These are phyloP conservation scores for Pasiphila rectangulata DNA, from an alignment of 2,888 invertebrate genomes.

Conservation along the genomic window DNA sequence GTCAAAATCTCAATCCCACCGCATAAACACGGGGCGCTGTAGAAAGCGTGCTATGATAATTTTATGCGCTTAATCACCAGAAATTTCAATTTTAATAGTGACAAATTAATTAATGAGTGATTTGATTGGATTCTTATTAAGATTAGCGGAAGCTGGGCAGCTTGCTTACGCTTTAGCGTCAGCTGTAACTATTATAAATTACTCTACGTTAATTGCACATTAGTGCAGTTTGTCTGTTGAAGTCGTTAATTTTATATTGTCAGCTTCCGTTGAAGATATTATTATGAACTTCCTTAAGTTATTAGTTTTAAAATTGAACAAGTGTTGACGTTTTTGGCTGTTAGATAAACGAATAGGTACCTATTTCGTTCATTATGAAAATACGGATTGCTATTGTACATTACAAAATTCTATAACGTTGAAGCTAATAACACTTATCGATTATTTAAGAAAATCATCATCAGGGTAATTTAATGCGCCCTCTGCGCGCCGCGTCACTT, in stretches of 20 bases:
- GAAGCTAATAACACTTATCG: no score
- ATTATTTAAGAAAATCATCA: no score
- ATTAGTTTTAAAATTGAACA: no score
- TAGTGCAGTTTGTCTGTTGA: no score
- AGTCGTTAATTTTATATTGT: no score
- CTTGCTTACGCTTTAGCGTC: not conserved
- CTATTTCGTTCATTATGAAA: no score
- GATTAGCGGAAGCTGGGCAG: conserved; percentile 12
- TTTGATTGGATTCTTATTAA: conserved; percentile 42
- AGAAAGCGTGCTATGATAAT: conserved; percentile 27
- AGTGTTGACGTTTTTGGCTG: no score
- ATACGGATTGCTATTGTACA: no score
- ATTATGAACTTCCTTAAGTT: no score
- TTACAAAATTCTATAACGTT: not conserved
- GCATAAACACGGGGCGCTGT: conserved; percentile 12
- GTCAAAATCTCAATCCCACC: conserved; percentile 13
- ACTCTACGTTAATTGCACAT: not conserved
- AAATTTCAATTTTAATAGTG: conserved; percentile 40
- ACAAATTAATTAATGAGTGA: conserved; percentile 48
- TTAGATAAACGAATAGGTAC: no score
- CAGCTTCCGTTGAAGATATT: not conserved
- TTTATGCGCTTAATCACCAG: conserved; percentile 22
- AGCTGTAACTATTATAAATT: not conserved
- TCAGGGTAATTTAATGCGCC: no score
- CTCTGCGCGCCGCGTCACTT: no score